A percentile compares a stretch with the other conserved stretches of the same genome.
Conservation (phyloP, 37 sponge, comb jelly and placozoan species). For the Theonella swinhoei region DNA sequence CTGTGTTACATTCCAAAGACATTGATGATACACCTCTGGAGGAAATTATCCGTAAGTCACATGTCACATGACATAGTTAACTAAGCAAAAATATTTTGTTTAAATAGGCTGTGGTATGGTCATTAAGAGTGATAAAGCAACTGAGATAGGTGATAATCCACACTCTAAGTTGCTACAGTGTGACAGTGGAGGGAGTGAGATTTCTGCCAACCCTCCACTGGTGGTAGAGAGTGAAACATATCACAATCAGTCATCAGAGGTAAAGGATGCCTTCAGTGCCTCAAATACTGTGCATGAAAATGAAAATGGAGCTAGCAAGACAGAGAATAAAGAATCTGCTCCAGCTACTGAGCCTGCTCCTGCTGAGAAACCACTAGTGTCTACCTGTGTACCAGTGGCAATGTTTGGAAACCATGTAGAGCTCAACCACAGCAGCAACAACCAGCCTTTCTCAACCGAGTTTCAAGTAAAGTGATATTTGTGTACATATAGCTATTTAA, state of each 20-base stretch:
- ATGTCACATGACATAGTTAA: neutral
- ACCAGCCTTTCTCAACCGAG: constrained; percentile 17
- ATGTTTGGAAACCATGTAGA: constrained; percentile 33
- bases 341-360: neutral
- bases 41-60: neutral
- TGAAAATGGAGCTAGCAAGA: neutral
- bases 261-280: no score
- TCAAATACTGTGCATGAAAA: no score
- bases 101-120: neutral
- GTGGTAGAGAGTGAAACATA: no score
- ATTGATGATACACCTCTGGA: neutral
- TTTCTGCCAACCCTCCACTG: no score
- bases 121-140: neutral
- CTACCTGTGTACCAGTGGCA: constrained; percentile 9
- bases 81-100: no score
- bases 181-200: no score
- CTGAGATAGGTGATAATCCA: neutral
- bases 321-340: neutral
- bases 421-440: constrained; percentile 6
- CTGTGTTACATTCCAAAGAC: neutral
- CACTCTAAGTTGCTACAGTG: neutral
- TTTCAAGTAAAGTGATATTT: neutral
- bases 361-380: neutral
- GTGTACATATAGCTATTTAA: neutral
- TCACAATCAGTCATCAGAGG: no score